These are phyloP conservation scores for Diadophis punctatus DNA, from an alignment of 2,113 vertebrate genomes.

Conservation along the genomic window DNA sequence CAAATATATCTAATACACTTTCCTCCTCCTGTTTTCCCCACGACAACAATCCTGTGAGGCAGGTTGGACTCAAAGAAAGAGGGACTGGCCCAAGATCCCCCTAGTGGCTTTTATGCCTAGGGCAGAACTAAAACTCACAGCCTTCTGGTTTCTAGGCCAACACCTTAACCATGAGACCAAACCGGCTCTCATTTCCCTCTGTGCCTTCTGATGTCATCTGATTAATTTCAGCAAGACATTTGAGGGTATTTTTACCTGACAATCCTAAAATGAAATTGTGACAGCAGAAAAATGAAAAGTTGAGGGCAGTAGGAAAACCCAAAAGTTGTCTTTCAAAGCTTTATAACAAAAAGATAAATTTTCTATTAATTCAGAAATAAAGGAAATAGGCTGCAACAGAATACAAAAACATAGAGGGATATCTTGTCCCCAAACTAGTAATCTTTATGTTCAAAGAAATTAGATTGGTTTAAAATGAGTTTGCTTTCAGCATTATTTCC, in stretches of 20 bases:
- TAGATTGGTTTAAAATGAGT: background rate
- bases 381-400: background rate
- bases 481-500: background rate
- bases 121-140: background rate
- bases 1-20: background rate
- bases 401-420: background rate
- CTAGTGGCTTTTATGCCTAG: background rate
- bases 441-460: background rate
- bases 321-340: background rate
- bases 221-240: background rate
- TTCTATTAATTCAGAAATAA: background rate
- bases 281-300: background rate
- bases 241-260: background rate
- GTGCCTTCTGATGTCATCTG: background rate
- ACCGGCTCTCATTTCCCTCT: background rate
- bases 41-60: background rate
- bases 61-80: background rate
- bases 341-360: background rate
- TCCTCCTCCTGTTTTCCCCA: background rate
- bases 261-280: background rate
- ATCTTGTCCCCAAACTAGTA: no score
- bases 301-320: background rate
- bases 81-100: background rate
- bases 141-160: background rate
- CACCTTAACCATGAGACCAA: background rate